Evolutionary conservation across 2,888 invertebrate species (phyloP).

Genomic region (Craniophora ligustri): DNA sequence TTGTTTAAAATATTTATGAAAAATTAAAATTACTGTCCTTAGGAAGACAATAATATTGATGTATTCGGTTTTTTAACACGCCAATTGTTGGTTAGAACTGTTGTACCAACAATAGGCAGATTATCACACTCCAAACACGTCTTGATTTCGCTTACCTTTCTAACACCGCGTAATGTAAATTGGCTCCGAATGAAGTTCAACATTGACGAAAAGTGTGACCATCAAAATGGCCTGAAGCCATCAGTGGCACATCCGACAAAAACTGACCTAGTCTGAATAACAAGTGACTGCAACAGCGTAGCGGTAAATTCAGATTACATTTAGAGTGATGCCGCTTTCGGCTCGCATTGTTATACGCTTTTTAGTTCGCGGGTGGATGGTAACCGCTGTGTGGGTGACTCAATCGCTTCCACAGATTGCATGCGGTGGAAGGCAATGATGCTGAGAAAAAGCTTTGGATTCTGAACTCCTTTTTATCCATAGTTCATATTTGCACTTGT

Average conservation of each 20-base stretch:
- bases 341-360: slow-evolving; percentile 69
- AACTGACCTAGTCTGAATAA: slow-evolving; percentile 85
- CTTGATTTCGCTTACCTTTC: background rate
- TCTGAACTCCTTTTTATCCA: slow-evolving; percentile 18
- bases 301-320: slow-evolving; percentile 83
- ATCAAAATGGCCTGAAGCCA: slow-evolving; percentile 45
- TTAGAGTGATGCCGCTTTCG: slow-evolving; percentile 77
- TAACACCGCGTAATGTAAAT: slow-evolving; percentile 16
- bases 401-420: slow-evolving; percentile 44
- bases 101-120: too few relatives aligned
- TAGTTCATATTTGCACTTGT: too few relatives aligned
- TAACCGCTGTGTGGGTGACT: slow-evolving; percentile 49
- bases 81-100: too few relatives aligned
- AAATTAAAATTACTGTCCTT: too few relatives aligned
- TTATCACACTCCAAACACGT: background rate
- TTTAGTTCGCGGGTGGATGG: slow-evolving; percentile 68
- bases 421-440: slow-evolving; percentile 23
- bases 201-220: slow-evolving; percentile 38
- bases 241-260: slow-evolving; percentile 68
- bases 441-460: slow-evolving; percentile 25
- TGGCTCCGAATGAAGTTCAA: slow-evolving; percentile 16
- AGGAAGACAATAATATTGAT: too few relatives aligned
- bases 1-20: too few relatives aligned
- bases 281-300: slow-evolving; percentile 83
- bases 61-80: too few relatives aligned